Evolutionary conservation across 2,797 vertebrate genomes (phyloP), one percentile per base, ranked within the genome.

Genomic region (Merluccius polli): DNA sequence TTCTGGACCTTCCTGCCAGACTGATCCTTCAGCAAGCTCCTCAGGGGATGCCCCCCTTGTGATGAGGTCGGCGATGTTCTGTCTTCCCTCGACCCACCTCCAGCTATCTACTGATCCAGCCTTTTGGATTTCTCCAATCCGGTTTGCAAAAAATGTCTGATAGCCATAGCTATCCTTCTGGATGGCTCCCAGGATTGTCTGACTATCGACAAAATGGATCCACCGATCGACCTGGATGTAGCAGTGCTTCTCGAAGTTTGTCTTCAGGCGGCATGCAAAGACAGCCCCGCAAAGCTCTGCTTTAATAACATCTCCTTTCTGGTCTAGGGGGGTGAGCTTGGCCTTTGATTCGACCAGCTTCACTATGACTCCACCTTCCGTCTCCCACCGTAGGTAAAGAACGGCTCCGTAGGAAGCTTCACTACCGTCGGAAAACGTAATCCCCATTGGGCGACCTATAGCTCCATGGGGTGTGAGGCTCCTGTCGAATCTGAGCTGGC

Each of bases 151-250:
- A 29, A 78, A 81, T 0, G 80, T 82, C 15, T 79, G 81, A 32
- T 70, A 80, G 18, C 75, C 73, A 24, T 80, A 78, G 15, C 82
- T 78, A 3, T 78, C 82, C 24, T 63, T 74, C 13, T 79, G 77
- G n/a, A 78, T 79, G 0, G 70, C 81, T 72, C 65, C 76, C 1
- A 83, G 52, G 8, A 80, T 59, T 18, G 78, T 79, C 24, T 84
- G 77, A 27, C 79, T 84, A 15, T 78, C 73, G 0, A 84, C 33
- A 1, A 79, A 41, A 15, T 79, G 77, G 24, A 71, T 30, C 77
- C 79, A 84, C 1, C 1, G 63, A 0, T 21, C 35, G 2, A 83
- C 70, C 0, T 76, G 3, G 0, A 79, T 75, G 44, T 1, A 27
- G 38, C 77, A 52, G 15, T 79, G 75, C 70, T 74, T 82, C 3